Conservation (phyloP, 1,140 invertebrate species). For the Matsumurasca onukii region DNA sequence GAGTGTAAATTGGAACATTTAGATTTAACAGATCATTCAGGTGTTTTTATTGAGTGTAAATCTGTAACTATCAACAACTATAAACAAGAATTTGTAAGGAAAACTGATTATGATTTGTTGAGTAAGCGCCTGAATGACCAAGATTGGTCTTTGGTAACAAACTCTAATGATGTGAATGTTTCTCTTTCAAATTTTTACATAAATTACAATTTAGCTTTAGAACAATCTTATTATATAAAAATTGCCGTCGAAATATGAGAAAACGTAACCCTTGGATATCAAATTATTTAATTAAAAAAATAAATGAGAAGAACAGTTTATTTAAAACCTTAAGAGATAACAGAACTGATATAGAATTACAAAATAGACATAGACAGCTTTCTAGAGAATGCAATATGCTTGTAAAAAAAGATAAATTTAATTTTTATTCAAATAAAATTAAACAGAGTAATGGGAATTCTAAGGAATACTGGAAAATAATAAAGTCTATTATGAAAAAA, state of each 20-base stretch:
- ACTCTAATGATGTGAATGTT: too few relatives aligned
- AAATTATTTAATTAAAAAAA: constrained; percentile 4
- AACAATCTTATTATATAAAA: too few relatives aligned
- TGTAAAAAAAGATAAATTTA: not conserved
- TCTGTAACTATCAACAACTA: too few relatives aligned
- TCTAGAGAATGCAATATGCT: not conserved
- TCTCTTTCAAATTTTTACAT: not conserved
- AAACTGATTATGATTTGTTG: not conserved
- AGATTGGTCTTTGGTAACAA: too few relatives aligned
- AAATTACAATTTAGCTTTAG: too few relatives aligned
- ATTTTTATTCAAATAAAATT: constrained; percentile 7
- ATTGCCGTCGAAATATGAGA: not conserved
- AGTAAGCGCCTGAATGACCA: not conserved
- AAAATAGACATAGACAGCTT: too few relatives aligned
- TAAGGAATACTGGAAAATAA: too few relatives aligned
- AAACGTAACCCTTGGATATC: not conserved
- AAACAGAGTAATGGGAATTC: too few relatives aligned
- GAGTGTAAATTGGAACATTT: not conserved
- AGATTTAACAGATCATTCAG: too few relatives aligned
- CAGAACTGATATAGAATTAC: not conserved
- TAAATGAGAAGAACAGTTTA: not conserved
- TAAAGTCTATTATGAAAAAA: too few relatives aligned
- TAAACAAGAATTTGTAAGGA: too few relatives aligned
- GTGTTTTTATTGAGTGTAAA: not conserved
- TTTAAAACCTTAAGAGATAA: not conserved